phyloP scores from a whole-genome alignment of 2,888 invertebrate genomes.

The Pocota personata region DNA sequence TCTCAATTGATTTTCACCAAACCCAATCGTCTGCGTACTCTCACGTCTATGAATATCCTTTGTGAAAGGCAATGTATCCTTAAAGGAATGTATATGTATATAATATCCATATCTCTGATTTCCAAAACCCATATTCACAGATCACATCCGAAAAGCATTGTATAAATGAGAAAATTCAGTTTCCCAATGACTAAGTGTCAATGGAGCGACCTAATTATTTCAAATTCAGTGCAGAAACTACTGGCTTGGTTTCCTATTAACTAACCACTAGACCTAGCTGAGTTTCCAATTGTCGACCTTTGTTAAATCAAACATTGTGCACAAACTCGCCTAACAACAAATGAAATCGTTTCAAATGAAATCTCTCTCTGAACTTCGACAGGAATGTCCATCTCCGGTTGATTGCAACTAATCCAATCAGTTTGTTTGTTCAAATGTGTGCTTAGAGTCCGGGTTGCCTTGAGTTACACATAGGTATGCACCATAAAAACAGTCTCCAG shows the following conservation, averaged over 20 bases:
- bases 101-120: too few species aligned
- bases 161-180: neutral
- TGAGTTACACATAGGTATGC: neutral
- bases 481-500: neutral
- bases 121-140: neutral
- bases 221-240: neutral
- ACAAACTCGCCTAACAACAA: neutral
- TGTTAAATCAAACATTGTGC: neutral
- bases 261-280: constrained; percentile 3
- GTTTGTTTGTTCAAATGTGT: constrained; percentile 14
- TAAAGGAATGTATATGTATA: too few species aligned
- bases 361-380: neutral
- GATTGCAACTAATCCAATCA: constrained; percentile 50
- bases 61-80: too few species aligned
- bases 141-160: neutral
- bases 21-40: too few species aligned
- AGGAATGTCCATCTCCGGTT: constrained; percentile 10
- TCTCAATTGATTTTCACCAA: too few species aligned
- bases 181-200: neutral
- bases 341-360: neutral
- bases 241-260: neutral
- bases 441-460: neutral
- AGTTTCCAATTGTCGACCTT: neutral
- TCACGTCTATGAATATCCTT: too few species aligned
- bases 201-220: neutral